Base-by-base conservation (phyloP, 2,113 vertebrate species). In the Cnemophilus loriae region DNA sequence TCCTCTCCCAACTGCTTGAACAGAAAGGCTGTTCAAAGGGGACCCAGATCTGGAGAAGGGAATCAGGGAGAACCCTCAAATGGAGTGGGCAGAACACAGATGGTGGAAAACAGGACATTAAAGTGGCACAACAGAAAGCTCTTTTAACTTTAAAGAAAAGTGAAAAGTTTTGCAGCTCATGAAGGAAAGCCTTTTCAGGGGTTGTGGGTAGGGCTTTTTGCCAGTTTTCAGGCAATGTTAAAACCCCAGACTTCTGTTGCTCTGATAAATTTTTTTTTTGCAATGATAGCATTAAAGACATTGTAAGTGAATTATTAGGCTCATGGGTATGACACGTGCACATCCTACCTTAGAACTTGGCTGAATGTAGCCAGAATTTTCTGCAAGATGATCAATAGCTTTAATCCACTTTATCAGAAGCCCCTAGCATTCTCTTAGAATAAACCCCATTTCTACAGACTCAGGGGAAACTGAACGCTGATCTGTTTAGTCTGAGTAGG, bases 291-390 rank as follows among this genome's bases (percentile, higher is more conserved):
- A 55, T 69, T 70, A 59, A 84, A 93, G 42, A 67, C 30, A 64
- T 17, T 78, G n/a, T 61, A 70, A 87, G 32, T 37, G 42, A 87
- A 81, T 84, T 63, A 50, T 57, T 87, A 71, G 32, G 21, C 39
- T 75, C 41, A 50, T 71, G 41, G 27, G 16, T 49, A 37, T 0
- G 5, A 65, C 16, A n/a, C 1, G 1, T 59, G 52, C 1, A 4
- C 39, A 52, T 53, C 15, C 26, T 89, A 74, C 33, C 22, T 49
- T 4, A 4, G 23, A 85, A 53, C 33, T 26, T 92, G 74, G 11
- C 30, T 83, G 55, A 71, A 56, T 6, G 32, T 26, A 56, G 82
- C 71, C 56, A 41, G 65, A 63, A 88, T 74, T 73, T 60, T 79
- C 46, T 68, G n/a, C 41, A 77, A 76, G 18, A 32, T 28, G 32